Conservation (phyloP, 1,140 invertebrate species). For the Colletes latitarsis region DNA sequence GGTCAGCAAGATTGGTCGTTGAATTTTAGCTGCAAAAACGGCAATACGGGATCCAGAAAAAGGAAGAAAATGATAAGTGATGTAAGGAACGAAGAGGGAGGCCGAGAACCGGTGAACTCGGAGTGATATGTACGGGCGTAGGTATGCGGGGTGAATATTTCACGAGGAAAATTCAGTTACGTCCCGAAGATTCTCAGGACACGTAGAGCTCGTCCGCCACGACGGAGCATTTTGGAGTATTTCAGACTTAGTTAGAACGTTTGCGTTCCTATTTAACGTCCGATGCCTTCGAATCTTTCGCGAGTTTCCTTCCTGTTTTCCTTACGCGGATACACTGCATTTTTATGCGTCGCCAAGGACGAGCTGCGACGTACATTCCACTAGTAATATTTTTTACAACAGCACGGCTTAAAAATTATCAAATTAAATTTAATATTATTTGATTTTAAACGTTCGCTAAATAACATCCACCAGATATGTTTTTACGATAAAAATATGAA, state of each 20-base stretch:
- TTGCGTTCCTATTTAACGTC: conserved; percentile 78
- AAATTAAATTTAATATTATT: too few species aligned
- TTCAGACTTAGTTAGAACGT: conserved; percentile 80
- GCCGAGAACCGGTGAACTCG: conserved; percentile 62
- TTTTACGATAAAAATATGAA: too few species aligned
- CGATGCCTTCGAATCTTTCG: conserved; percentile 58
- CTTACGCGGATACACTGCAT: conserved; percentile 49
- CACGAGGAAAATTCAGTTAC: conserved; percentile 80
- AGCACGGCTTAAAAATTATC: too few species aligned
- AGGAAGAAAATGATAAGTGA: conserved; percentile 32
- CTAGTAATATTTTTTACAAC: not conserved
- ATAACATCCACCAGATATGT: too few species aligned
- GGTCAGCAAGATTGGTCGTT: conserved; percentile 53
- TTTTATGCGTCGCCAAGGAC: conserved; percentile 44
- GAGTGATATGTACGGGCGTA: conserved; percentile 77
- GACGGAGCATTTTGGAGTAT: conserved; percentile 74
- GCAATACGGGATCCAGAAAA: not conserved
- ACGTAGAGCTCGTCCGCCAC: conserved; percentile 73
- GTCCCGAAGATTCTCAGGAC: conserved; percentile 77
- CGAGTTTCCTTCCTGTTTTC: conserved; percentile 59
- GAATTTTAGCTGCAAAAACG: conserved; percentile 39
- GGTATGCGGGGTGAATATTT: conserved; percentile 79
- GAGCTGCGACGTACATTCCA: not conserved
- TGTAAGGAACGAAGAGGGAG: conserved; percentile 43
- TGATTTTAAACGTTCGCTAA: too few species aligned